Base-by-base conservation (phyloP, 2,113 vertebrate genomes). In the Synchiropus splendidus region DNA sequence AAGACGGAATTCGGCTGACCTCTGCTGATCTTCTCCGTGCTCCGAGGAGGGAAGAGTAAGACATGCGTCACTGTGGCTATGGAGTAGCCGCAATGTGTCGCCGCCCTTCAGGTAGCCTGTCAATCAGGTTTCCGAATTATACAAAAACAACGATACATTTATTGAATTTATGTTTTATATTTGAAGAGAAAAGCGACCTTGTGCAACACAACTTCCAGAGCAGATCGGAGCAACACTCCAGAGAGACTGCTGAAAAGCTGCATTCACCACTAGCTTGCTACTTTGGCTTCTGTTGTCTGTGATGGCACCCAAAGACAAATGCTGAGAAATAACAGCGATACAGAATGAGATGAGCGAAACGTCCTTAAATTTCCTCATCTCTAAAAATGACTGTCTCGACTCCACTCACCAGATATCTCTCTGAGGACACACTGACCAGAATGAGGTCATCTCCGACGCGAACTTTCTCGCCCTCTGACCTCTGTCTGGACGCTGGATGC, bases 391-490 rank as follows among this genome's bases (percentile, higher is more conserved):
- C 36, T 18, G 43, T 34, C 1, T 9, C 18, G 1, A 13, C 13
- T 39, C 4, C 30, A 83, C 89, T 92, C 73, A 98, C 94, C 88
- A 97, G 78, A 60, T 94, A 98, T 72, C 94, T 84, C 64, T 98
- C 92, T 14, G 92, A 95, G 42, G 91, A 95, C 42, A 97, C 83
- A 3, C 86, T 98, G 65, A 97, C 88, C 50, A 98, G 79, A 58
- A 98, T 98, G 54, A 98, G 87, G 72, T 98, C 94, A 61, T 98
- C 94, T 48, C 94, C 91, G 35, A 92, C 91, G 2, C 89, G 86
- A 0, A 97, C 93, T 62, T 98, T 98, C 72, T 98, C 94, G 13
- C 92, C 94, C 72, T 98, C 94, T 3, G 94, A 98, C 57, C 94
- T 81, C 64, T 86, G 84, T 37, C 81, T 77, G 46, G 84, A 85